Percentiles rank a stretch among this genome's conserved stretches.
These are phyloP conservation scores for Serinus canaria DNA, from an alignment of 2,113 vertebrate genomes.

Conservation along the genomic window DNA sequence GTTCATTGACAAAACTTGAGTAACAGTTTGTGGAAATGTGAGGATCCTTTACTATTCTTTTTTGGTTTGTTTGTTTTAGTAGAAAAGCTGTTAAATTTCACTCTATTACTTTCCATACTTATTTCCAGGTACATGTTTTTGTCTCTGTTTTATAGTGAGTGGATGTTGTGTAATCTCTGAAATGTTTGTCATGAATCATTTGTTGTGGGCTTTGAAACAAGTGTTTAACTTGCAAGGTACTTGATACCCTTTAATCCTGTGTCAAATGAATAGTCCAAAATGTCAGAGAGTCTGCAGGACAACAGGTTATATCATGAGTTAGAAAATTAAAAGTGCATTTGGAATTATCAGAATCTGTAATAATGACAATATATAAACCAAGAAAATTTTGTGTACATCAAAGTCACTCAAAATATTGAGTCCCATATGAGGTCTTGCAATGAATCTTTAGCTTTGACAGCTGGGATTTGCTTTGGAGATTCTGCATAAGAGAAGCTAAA, in stretches of 20 bases:
- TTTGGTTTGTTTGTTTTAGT: not conserved
- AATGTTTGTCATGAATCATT: not conserved
- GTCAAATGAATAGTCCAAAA: not conserved
- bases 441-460: not conserved
- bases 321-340: not conserved
- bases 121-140: not conserved
- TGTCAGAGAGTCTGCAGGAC: not conserved
- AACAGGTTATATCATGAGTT: accelerated
- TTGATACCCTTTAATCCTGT: not conserved
- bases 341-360: not conserved
- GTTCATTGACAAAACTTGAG: not conserved
- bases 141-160: not conserved
- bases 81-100: not conserved
- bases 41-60: not conserved
- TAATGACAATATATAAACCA: not conserved
- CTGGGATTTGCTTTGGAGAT: not conserved
- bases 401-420: not conserved
- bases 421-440: not conserved
- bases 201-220: not conserved
- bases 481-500: not conserved
- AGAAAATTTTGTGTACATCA: not conserved
- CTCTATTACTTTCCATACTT: accelerated
- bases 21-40: not conserved
- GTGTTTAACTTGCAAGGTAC: not conserved
- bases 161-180: not conserved